These are phyloP conservation scores for Perccottus glenii DNA, from an alignment of 2,113 vertebrate genomes.

Conservation along the genomic window DNA sequence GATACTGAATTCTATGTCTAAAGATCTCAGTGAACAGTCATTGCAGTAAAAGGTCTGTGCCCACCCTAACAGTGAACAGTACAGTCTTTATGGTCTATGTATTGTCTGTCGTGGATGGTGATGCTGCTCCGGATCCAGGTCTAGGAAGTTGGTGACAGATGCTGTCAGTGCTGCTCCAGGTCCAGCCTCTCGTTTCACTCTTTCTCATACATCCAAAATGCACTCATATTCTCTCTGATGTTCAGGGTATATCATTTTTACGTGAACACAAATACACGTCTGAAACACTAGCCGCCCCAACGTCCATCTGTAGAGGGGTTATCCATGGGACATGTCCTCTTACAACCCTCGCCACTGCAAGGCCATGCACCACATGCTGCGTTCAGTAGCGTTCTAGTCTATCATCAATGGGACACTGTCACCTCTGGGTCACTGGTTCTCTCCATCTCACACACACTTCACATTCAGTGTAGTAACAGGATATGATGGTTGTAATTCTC, in stretches of 20 bases:
- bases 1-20: no score
- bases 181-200: conserved; percentile 78
- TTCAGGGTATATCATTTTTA: conserved; percentile 65
- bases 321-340: conserved; percentile 74
- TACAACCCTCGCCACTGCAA: conserved; percentile 60
- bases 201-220: conserved; percentile 54
- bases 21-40: no score
- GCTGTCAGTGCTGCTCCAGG: conserved; percentile 74
- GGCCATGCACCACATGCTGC: conserved; percentile 36
- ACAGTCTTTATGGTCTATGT: conserved; percentile 34
- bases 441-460: conserved; percentile 29
- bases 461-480: conserved; percentile 34
- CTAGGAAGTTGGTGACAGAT: conserved; percentile 63
- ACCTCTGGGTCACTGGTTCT: conserved; percentile 51
- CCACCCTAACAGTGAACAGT: no score
- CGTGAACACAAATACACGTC: conserved; percentile 39
- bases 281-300: conserved; percentile 73
- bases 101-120: conserved; percentile 18
- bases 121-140: conserved; percentile 22
- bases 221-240: conserved; percentile 48
- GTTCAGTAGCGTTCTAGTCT: conserved; percentile 53
- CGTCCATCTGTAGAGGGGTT: conserved; percentile 77
- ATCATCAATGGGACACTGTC: conserved; percentile 67
- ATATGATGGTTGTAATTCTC: conserved; percentile 10
- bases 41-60: no score